Base-by-base conservation (phyloP, 2,797 vertebrate species). In the Falco berigora region DNA sequence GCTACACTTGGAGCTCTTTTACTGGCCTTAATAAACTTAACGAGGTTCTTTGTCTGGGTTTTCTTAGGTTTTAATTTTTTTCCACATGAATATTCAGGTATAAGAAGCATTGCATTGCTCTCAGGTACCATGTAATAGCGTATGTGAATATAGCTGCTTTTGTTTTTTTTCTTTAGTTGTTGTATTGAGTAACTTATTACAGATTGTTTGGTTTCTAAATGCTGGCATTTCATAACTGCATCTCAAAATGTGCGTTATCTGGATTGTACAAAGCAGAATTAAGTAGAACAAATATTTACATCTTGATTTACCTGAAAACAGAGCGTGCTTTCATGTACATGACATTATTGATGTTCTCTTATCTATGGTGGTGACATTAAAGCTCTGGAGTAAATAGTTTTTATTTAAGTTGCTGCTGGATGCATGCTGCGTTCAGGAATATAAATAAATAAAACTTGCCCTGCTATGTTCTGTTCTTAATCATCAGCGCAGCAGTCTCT, bases 241-340 rank as follows among this genome's bases (percentile, higher is more conserved):
- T 80, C 83, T 86, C 53, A 16, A 58, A 62, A 53, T 0, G 2
- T 4, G 1, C 32, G 32, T 93, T 94, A 72, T 69, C 66, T 81
- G 86, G 83, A 49, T 69, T 72, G 28, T 27, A 74, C 72, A 80
- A 63, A 88, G 78, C 61, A 36, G 76, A 86, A 64, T 71, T 63
- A 88, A 86, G 32, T 42, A 83, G 85, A 90, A 77, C 68, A 95
- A 91, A 55, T 79, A 77, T 56, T 94, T 83, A 42, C 38, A 44
- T 80, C 75, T 91, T 17, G 46, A 56, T 88, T 91, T 90, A 94
- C 90, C 76, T 91, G 93, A 28, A 90, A 69, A 67, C 36, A 25
- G 69, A 28, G 38, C 16, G 79, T 79, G 9, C 85, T 92, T 88
- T 74, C 64, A 42, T 22, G 53, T 40, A 59, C 44, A 44, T 44